A percentile compares a stretch with the other conserved stretches of the same genome.
Evolutionary conservation across 35 echinoderm and acorn worm species (phyloP).

Genomic region (Lytechinus pictus): DNA sequence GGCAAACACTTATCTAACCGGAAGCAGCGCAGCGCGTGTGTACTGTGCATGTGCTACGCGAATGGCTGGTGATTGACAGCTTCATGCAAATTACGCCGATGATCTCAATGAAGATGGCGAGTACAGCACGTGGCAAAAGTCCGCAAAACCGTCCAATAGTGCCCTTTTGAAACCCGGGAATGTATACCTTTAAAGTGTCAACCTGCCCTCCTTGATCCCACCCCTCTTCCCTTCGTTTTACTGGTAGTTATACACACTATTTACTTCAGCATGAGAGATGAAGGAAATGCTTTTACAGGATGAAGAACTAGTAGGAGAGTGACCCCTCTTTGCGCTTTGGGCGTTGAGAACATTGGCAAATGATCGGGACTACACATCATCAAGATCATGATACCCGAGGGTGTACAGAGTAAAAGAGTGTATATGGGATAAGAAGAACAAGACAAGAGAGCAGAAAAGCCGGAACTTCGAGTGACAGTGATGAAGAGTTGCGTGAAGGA

Average conservation of each 20-base stretch:
- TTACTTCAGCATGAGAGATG: background rate
- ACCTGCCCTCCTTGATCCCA: background rate
- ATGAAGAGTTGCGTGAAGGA: background rate
- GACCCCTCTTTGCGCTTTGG: constrained; percentile 14
- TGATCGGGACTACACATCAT: background rate
- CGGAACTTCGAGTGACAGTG: constrained; percentile 16
- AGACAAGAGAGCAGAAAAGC: constrained; percentile 1
- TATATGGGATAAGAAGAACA: background rate
- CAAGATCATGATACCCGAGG: background rate
- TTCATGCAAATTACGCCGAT: too few species aligned
- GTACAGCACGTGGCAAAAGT: too few species aligned
- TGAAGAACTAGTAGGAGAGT: background rate
- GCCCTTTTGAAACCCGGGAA: too few species aligned
- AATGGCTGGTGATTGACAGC: too few species aligned
- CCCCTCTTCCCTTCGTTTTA: background rate
- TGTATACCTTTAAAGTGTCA: too few species aligned
- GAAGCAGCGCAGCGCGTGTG: too few species aligned
- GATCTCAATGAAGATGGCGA: too few species aligned
- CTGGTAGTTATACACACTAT: background rate
- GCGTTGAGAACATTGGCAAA: background rate
- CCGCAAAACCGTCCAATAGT: too few species aligned
- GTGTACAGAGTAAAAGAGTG: background rate
- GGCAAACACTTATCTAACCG: too few species aligned
- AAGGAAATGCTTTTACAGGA: background rate
- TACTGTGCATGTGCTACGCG: too few species aligned